Percentiles rank a stretch among this genome's conserved stretches.
These are phyloP conservation scores for Ceriagrion tenellum DNA, from an alignment of 2,888 invertebrate species.

Conservation along the genomic window DNA sequence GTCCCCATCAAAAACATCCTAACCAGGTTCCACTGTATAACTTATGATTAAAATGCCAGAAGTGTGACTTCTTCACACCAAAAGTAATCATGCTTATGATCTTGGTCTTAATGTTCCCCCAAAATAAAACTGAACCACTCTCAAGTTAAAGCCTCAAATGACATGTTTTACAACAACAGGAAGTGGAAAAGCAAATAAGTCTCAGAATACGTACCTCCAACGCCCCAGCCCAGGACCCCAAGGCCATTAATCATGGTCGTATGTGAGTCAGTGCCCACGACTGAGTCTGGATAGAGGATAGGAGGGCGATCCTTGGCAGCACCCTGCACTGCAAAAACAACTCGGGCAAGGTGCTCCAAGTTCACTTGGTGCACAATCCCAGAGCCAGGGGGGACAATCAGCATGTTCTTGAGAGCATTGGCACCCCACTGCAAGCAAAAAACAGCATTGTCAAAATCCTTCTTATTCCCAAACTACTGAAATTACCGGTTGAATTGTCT, in stretches of 20 bases:
- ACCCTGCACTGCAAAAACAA: constrained; percentile 88
- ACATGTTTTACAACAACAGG: neutral
- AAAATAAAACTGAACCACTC: too few species aligned
- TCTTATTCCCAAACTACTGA: too few species aligned
- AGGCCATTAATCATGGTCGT: constrained; percentile 99
- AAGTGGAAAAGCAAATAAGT: constrained; percentile 30
- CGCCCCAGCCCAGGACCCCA: constrained; percentile 98
- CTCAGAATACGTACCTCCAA: constrained; percentile 83
- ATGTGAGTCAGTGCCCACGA: constrained; percentile 99
- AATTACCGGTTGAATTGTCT: too few species aligned
- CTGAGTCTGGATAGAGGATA: constrained; percentile 91
- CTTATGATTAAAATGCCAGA: too few species aligned
- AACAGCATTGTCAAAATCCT: neutral
- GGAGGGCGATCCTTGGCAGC: constrained; percentile 72
- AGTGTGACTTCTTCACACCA: too few species aligned
- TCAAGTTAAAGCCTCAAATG: neutral
- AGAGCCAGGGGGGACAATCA: constrained; percentile 98
- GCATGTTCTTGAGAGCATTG: constrained; percentile 95
- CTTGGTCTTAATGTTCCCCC: too few species aligned
- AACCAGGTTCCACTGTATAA: too few species aligned
- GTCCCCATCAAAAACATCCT: too few species aligned
- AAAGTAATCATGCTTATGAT: neutral
- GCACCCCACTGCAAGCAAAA: constrained; percentile 93
- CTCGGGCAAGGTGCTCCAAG: constrained; percentile 94
- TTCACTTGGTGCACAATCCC: constrained; percentile 99